Evolutionary conservation across 2,113 vertebrate species (phyloP), one percentile per base, ranked within the genome.

Genomic region (Pseudolaguvia tuberculata): DNA sequence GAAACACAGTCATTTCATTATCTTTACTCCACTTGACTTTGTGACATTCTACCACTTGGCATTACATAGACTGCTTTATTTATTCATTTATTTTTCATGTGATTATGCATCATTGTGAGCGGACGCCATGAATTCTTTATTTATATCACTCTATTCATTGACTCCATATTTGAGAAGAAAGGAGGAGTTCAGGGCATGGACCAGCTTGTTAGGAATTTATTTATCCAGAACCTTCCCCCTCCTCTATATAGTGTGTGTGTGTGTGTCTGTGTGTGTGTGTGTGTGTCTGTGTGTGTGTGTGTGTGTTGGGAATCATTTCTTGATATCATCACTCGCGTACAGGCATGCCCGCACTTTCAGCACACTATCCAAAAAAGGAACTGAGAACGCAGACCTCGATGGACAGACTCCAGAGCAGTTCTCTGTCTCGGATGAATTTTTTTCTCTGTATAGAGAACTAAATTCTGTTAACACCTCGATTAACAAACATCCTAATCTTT

Each of bases 131-230:
- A 78, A 75, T 75, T 59, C 72, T 61, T 78, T 66, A 74, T 80
- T 81, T 79, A 80, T 86, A 51, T 42, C 23, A 39, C 23, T 47
- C 42, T 85, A 79, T 83, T 88, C 78, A 80, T 79, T 58, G 72
- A 59, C 47, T 75, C 76, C 72, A 66, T 81, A 75, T 81, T 78
- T 68, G 56, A 18, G 42, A 56, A 76, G 71, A 66, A 14, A 57
- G 71, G 74, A 71, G 71, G 72, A 70, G 80, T 78, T 57, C 71
- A 65, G 18, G 83, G 84, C 84, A 75, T 84, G 88, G 86, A 84
- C 48, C 56, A 72, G 82, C 90, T 86, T 80, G 89, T 89, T 74
- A 82, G 85, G 86, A 86, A 88, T 86, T 80, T 77, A 87, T 86
- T 80, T 77, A 48, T 75, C 73, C 77, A 45, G 72, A 25, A 69